Evolutionary conservation across 2,113 vertebrate genomes (phyloP).

Genomic region (Lonchura striata): DNA sequence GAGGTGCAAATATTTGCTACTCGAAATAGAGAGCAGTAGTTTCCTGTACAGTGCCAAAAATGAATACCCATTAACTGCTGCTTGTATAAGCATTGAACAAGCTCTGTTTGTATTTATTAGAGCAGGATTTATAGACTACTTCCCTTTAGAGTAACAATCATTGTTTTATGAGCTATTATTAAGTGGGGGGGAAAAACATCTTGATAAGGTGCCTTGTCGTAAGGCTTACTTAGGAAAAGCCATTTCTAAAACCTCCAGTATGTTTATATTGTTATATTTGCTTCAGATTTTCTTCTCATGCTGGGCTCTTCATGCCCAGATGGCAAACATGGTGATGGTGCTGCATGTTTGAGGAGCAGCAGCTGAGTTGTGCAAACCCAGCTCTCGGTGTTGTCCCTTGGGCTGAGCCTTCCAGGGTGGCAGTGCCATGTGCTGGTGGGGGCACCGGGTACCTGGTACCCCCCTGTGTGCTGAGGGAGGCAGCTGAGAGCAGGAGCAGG

Average conservation of each 20-base stretch:
- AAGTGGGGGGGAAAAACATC: neutral
- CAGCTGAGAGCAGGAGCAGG: neutral
- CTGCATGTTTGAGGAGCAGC: neutral
- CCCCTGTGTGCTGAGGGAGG: neutral
- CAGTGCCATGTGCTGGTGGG: neutral
- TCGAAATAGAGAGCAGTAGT: conserved; percentile 36
- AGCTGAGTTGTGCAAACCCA: neutral
- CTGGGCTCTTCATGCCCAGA: neutral
- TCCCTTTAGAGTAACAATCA: conserved; percentile 33
- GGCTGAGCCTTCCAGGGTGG: neutral
- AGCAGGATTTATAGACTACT: conserved; percentile 55
- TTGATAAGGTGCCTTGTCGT: neutral
- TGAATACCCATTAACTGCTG: conserved; percentile 49
- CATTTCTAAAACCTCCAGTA: neutral
- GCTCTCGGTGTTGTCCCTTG: neutral
- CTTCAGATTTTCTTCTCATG: neutral
- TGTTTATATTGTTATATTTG: neutral
- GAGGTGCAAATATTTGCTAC: conserved; percentile 55
- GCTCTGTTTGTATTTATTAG: conserved; percentile 53
- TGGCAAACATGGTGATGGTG: neutral
- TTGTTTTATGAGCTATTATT: conserved; percentile 52
- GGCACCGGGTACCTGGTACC: neutral
- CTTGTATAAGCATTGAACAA: conserved; percentile 39
- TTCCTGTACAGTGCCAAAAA: conserved; percentile 46
- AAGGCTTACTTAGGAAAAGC: neutral